These are phyloP conservation scores for Daubentonia madagascariensis DNA, from an alignment of 2,113 vertebrate genomes.

Conservation along the genomic window DNA sequence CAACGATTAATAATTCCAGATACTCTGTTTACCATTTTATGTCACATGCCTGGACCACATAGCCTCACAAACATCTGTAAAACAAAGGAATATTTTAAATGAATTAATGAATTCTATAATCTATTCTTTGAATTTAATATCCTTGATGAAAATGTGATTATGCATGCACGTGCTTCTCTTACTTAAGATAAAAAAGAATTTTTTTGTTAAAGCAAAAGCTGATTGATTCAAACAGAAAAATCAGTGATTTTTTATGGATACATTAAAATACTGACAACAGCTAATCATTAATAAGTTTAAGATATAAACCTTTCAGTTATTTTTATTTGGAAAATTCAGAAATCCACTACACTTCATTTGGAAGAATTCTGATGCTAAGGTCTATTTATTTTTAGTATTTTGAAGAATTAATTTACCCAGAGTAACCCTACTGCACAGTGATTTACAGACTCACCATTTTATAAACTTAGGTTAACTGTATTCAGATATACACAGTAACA, in stretches of 20 bases:
- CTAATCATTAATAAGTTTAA: background rate
- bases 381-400: background rate
- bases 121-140: background rate
- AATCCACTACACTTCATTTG: background rate
- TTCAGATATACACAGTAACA: background rate
- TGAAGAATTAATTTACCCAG: background rate
- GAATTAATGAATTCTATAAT: background rate
- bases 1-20: background rate
- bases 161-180: background rate
- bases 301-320: background rate
- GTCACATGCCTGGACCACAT: background rate
- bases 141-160: background rate
- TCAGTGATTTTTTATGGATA: background rate
- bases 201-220: background rate
- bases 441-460: conserved; percentile 14
- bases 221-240: background rate
- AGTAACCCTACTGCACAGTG: background rate
- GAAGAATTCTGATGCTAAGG: background rate
- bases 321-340: background rate
- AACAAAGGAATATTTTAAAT: background rate
- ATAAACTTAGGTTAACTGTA: background rate
- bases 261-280: background rate
- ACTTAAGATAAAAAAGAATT: background rate
- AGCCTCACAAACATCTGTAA: background rate
- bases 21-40: background rate